Evolutionary conservation across 2,888 invertebrate genomes (phyloP).

Genomic region (Cinara cedri): DNA sequence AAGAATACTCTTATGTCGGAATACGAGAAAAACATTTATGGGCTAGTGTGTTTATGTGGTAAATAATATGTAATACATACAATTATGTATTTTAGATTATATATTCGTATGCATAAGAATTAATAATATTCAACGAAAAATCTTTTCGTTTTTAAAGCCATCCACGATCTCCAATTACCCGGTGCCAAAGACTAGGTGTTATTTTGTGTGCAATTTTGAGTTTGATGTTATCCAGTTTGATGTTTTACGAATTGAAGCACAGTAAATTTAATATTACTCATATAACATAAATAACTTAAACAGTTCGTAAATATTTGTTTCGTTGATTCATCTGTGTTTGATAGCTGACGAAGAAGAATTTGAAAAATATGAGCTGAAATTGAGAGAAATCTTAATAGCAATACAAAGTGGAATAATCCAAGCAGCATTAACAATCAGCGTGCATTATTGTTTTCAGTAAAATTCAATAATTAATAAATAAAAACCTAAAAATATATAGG

Average conservation of each 20-base stretch:
- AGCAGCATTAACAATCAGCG: conserved; percentile 3
- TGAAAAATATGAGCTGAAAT: conserved; percentile 37
- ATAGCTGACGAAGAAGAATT: conserved; percentile 33
- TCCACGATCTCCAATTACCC: conserved; percentile 58
- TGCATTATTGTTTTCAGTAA: conserved; percentile 37
- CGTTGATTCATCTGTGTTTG: neutral
- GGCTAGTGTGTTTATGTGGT: conserved; percentile 47
- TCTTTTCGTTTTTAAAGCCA: conserved; percentile 54
- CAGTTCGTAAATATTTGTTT: neutral
- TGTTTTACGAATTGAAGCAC: conserved; percentile 58
- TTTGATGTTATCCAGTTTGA: conserved; percentile 57
- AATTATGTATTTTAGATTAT: neutral
- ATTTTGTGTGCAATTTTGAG: conserved; percentile 54
- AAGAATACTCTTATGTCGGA: neutral
- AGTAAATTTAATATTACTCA: conserved; percentile 22
- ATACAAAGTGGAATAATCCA: conserved; percentile 53
- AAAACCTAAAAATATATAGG: too few species aligned
- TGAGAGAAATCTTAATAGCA: conserved; percentile 56
- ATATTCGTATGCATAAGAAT: too few species aligned
- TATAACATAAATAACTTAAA: conserved; percentile 13
- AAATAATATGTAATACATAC: neutral
- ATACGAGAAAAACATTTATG: conserved; percentile 41
- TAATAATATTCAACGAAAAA: neutral
- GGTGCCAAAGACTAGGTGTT: conserved; percentile 58
- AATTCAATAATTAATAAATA: too few species aligned